phyloP scores from a whole-genome alignment of 2,888 invertebrate species.

The Clitarchus hookeri region DNA sequence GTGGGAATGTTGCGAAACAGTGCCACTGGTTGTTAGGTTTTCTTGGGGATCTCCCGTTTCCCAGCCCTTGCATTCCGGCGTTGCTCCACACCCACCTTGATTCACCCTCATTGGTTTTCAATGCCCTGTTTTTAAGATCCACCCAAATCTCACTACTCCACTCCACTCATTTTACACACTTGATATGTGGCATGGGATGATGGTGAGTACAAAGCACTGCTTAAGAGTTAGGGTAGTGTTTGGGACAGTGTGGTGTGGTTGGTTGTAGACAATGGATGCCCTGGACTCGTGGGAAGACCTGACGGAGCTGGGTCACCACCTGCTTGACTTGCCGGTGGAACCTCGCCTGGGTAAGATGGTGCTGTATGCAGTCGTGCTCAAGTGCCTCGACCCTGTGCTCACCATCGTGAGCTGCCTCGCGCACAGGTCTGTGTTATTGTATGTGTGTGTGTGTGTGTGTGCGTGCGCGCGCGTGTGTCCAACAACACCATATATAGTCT shows the following conservation, averaged over 20 bases:
- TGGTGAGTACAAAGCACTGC: no score
- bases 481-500: neutral
- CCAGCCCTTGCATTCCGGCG: no score
- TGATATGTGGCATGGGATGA: no score
- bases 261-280: constrained; percentile 79
- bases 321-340: constrained; percentile 90
- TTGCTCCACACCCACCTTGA: no score
- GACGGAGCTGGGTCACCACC: constrained; percentile 84
- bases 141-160: no score
- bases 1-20: no score
- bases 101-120: no score
- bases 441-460: neutral
- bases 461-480: neutral
- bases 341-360: constrained; percentile 92
- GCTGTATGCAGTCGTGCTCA: constrained; percentile 84
- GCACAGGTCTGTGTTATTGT: constrained; percentile 62
- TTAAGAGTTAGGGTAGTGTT: no score
- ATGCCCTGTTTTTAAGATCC: no score
- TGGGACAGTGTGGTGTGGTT: neutral
- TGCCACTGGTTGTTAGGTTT: no score
- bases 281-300: constrained; percentile 83
- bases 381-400: constrained; percentile 90
- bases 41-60: no score
- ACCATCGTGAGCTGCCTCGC: constrained; percentile 89
- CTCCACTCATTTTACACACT: no score